These are phyloP conservation scores for Staurois parvus DNA, from an alignment of 2,797 vertebrate species.

Conservation along the genomic window DNA sequence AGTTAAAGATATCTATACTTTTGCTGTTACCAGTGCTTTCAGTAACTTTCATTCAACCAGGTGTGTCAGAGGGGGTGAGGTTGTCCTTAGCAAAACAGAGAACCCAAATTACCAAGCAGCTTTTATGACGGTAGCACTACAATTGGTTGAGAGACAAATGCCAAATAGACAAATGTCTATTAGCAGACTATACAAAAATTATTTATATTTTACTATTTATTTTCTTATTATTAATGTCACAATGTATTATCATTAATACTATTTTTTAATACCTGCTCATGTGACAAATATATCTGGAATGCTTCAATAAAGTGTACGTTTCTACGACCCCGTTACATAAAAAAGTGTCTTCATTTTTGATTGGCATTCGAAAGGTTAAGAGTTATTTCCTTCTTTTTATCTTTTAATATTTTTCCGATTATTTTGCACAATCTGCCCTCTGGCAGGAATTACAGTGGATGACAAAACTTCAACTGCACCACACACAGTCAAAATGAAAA, in stretches of 20 bases:
- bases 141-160: too few relatives aligned
- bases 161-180: too few relatives aligned
- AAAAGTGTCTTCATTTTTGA: background rate
- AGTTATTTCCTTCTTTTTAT: slow-evolving; percentile 44
- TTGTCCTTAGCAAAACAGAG: too few relatives aligned
- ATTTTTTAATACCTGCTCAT: background rate
- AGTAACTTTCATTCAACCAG: too few relatives aligned
- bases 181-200: too few relatives aligned
- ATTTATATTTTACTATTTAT: too few relatives aligned
- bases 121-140: too few relatives aligned
- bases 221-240: too few relatives aligned
- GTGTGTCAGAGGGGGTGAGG: too few relatives aligned
- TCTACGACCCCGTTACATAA: background rate
- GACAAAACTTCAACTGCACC: slow-evolving; percentile 48
- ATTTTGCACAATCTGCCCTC: slow-evolving; percentile 51
- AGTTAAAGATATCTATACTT: too few relatives aligned
- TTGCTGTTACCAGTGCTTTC: too few relatives aligned
- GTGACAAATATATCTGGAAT: background rate
- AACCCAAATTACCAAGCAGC: too few relatives aligned
- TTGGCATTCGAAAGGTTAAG: slow-evolving; percentile 21
- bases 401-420: slow-evolving; percentile 57
- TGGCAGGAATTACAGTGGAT: slow-evolving; percentile 54
- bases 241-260: background rate
- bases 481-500: slow-evolving; percentile 60
- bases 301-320: background rate